Evolutionary conservation across 1,140 invertebrate species (phyloP), one percentile per base, ranked within the genome.

Genomic region (Brachystomella parvula): DNA sequence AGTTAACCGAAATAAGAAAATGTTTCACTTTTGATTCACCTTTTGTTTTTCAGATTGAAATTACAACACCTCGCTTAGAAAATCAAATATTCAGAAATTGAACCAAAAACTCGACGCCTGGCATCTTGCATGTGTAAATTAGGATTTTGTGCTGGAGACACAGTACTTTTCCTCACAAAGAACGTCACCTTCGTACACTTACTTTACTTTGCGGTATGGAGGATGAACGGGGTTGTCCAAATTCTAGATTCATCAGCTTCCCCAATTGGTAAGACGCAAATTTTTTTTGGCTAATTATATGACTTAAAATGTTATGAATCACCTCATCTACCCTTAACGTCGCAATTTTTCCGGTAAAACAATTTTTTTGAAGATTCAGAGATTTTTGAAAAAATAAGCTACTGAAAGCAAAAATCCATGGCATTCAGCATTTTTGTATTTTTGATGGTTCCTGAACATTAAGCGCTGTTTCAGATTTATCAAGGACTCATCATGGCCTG

Each of bases 71-170:
- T 6, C 49, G 49, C 9, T 6, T 53, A 17, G n/a, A 12, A 24
- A 17, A 9, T 53, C 9, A 53, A 53, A 59, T 59, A 59, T 59
- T 59, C 57, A 28, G 57, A 59, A 30, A 59, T 59, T 29, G 57
- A 59, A 2, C 24, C 26, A 6, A 29, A 59, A 12, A 28, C 57
- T 6, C 24, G 30, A 12, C 24, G 30, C 15, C 12, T 59, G 24
- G 57, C 57, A 59, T 59, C 57, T 9, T 21, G 24, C 12, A 9
- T 59, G 9, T 31, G 30, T 24, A 28, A 31, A 29, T 31, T 59
- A 12, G 30, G 57, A 21, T 12, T 59, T 15, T 12, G 57, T 9
- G 9, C 6, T 28, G 6, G 30, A 12, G 30, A 59, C 26, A 31
- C 30, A 12, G 24, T 59, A 30, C 3, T 59, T 59, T 59, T 59